These are phyloP conservation scores for Orthonyx spaldingii DNA, from an alignment of 2,113 vertebrate species.

Conservation along the genomic window DNA sequence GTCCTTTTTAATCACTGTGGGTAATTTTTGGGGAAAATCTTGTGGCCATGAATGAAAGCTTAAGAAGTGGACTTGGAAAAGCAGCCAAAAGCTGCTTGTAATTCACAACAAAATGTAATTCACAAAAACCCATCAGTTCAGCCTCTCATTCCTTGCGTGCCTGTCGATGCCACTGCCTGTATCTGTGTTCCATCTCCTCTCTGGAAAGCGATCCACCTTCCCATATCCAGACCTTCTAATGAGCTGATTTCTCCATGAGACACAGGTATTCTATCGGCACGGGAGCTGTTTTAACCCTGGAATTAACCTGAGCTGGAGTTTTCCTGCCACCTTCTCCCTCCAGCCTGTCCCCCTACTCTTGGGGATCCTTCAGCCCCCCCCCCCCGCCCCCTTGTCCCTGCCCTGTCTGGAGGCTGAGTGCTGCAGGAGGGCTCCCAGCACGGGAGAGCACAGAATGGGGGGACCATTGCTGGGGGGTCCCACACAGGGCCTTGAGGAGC, in stretches of 20 bases:
- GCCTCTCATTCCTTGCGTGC: rapidly evolving
- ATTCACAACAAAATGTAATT: neutral
- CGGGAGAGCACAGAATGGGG: rapidly evolving
- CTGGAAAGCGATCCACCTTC: neutral
- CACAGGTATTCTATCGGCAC: rapidly evolving
- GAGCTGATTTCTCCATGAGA: rapidly evolving
- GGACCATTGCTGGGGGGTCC: neutral
- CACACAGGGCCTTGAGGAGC: neutral
- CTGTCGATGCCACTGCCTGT: rapidly evolving
- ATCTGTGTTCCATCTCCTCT: neutral
- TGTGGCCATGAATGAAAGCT: neutral
- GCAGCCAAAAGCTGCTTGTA: neutral
- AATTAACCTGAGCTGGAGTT: neutral
- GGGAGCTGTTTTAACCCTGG: neutral
- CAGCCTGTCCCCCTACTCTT: rapidly evolving
- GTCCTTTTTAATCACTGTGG: neutral
- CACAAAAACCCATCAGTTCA: neutral
- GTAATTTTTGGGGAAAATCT: neutral
- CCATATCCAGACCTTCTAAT: rapidly evolving
- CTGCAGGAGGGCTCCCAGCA: neutral
- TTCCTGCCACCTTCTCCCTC: neutral
- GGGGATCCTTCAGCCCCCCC: neutral
- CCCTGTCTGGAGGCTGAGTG: rapidly evolving
- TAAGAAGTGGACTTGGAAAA: neutral
- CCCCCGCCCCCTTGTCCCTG: rapidly evolving